Conservation (phyloP, 2,797 vertebrate species). For the Betta splendens region DNA sequence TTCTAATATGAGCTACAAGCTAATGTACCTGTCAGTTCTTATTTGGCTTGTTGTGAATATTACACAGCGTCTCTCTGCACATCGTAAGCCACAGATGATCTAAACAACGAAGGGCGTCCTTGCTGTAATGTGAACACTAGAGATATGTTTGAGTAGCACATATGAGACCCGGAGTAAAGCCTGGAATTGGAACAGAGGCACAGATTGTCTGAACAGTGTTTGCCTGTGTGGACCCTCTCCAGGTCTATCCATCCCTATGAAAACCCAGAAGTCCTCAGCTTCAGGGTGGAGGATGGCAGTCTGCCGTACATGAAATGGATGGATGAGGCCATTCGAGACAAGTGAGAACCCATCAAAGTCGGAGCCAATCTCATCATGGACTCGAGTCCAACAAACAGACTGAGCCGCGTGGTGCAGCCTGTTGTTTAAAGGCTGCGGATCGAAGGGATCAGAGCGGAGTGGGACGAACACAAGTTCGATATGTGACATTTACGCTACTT, state of each 20-base stretch:
- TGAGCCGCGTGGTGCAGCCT: slow-evolving; percentile 3
- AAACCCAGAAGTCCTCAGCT: slow-evolving; percentile 87
- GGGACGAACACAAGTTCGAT: slow-evolving; percentile 2
- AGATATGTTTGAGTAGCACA: too few relatives aligned
- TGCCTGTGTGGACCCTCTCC: slow-evolving; percentile 15
- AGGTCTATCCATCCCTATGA: slow-evolving; percentile 89
- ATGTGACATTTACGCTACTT: slow-evolving; percentile 18
- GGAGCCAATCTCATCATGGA: slow-evolving; percentile 10
- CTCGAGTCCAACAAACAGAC: slow-evolving; percentile 9
- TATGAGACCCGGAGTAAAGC: not conserved
- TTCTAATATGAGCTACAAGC: not conserved
- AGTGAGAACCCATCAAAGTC: slow-evolving; percentile 54
- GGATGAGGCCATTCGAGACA: slow-evolving; percentile 81
- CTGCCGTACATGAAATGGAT: slow-evolving; percentile 85
- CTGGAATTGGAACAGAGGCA: not conserved
- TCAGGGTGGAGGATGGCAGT: slow-evolving; percentile 85
- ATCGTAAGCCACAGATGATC: too few relatives aligned
- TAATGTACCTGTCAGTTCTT: too few relatives aligned
- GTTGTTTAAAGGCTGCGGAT: slow-evolving; percentile 12
- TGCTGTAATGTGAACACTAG: too few relatives aligned
- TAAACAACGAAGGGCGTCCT: too few relatives aligned
- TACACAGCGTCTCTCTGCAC: too few relatives aligned
- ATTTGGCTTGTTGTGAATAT: too few relatives aligned
- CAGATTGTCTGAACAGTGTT: not conserved
- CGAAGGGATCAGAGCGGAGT: slow-evolving; percentile 14